phyloP scores from a whole-genome alignment of 1,140 invertebrate genomes.

The Phymastichus coffea region DNA sequence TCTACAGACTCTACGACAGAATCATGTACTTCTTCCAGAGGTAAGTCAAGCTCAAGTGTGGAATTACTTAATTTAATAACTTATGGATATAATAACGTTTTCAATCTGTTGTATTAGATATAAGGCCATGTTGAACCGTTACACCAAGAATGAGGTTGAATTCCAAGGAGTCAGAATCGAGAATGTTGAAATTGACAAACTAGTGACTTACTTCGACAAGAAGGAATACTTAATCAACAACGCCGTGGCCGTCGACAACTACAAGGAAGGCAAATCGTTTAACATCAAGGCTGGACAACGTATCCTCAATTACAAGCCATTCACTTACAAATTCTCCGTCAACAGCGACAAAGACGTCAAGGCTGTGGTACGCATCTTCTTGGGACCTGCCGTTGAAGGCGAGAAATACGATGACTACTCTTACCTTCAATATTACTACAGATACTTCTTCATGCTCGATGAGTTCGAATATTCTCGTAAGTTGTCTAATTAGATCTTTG shows the following conservation, averaged over 20 bases:
- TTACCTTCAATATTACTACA: slow-evolving; percentile 58
- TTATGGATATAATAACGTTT: too few species aligned
- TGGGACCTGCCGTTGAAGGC: slow-evolving; percentile 70
- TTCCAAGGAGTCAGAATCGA: slow-evolving; percentile 66
- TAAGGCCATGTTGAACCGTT: slow-evolving; percentile 57
- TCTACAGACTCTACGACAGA: slow-evolving; percentile 55
- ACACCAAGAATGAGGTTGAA: slow-evolving; percentile 61
- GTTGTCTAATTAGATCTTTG: too few species aligned
- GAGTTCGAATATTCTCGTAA: slow-evolving; percentile 50
- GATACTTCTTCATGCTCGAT: slow-evolving; percentile 54
- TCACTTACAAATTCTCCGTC: slow-evolving; percentile 63
- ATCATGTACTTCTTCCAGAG: slow-evolving; percentile 53
- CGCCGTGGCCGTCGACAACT: slow-evolving; percentile 54
- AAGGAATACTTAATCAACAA: slow-evolving; percentile 69
- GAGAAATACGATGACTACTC: slow-evolving; percentile 56
- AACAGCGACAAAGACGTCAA: slow-evolving; percentile 59
- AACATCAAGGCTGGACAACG: slow-evolving; percentile 42
- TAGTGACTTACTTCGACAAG: slow-evolving; percentile 73
- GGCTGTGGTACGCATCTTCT: slow-evolving; percentile 64
- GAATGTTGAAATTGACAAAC: slow-evolving; percentile 62
- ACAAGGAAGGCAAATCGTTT: slow-evolving; percentile 36
- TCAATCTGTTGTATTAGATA: too few species aligned
- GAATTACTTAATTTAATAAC: too few species aligned
- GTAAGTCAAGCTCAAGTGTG: too few species aligned
- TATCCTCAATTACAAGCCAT: slow-evolving; percentile 63